These are phyloP conservation scores for Todiramphus chloris DNA, from an alignment of 2,113 vertebrate species.

Conservation along the genomic window DNA sequence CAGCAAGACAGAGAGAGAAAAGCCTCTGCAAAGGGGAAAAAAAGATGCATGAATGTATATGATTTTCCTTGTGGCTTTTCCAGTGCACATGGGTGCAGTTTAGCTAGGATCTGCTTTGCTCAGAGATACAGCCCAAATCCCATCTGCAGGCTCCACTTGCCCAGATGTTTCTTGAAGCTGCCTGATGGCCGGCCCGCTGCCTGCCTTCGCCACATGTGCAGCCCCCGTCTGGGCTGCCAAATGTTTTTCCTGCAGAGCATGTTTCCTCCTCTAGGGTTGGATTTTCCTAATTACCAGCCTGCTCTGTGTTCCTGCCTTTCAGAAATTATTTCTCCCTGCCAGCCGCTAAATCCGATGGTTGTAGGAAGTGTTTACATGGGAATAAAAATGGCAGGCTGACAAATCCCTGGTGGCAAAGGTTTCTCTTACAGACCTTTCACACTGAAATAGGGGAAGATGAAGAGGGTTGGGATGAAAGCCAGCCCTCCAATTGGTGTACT, in stretches of 20 bases:
- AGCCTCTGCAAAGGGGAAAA: neutral
- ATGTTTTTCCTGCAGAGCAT: neutral
- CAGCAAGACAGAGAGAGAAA: neutral
- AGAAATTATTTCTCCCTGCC: neutral
- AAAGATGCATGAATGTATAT: neutral
- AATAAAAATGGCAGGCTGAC: neutral
- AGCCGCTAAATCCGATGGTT: neutral
- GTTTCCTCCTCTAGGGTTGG: neutral
- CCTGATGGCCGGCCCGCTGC: neutral
- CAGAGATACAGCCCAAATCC: neutral
- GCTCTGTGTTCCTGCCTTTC: neutral
- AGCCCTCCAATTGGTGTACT: neutral
- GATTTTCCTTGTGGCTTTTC: neutral
- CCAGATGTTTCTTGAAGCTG: neutral
- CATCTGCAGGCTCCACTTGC: neutral
- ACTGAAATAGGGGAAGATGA: neutral
- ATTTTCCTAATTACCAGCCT: neutral
- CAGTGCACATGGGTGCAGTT: neutral
- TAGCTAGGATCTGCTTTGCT: neutral
- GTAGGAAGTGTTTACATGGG: neutral
- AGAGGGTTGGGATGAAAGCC: neutral
- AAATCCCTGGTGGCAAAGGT: neutral
- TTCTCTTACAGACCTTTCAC: neutral
- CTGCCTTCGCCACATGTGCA: neutral
- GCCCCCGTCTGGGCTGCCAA: neutral